phyloP scores from a whole-genome alignment of 2,888 invertebrate genomes.

The Lysandra coridon region DNA sequence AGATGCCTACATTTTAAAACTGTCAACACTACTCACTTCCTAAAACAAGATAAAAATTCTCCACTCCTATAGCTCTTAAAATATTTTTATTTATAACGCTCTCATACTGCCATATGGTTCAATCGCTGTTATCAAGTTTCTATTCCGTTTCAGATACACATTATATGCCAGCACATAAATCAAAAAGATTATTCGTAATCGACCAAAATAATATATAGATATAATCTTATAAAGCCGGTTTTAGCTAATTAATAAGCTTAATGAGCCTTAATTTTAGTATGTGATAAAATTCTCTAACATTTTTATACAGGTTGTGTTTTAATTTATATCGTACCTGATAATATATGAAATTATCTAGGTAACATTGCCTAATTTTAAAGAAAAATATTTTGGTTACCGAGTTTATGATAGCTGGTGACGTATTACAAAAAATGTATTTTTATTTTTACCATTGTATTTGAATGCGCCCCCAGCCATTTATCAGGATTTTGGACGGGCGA shows the following conservation, averaged over 20 bases:
- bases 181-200: background rate
- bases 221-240: background rate
- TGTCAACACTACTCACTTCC: background rate
- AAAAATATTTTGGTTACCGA: background rate
- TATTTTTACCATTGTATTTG: conserved; percentile 55
- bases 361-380: background rate
- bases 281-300: background rate
- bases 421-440: conserved; percentile 22
- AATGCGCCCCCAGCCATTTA: conserved; percentile 76
- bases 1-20: background rate
- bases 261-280: background rate
- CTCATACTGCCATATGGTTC: conserved; percentile 6
- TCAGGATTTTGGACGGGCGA: conserved; percentile 85
- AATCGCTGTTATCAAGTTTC: conserved; percentile 4
- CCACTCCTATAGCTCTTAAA: conserved; percentile 1
- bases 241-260: background rate
- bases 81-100: conserved; percentile 16
- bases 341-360: background rate
- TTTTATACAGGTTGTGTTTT: background rate
- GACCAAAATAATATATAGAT: background rate
- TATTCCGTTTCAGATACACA: conserved; percentile 10
- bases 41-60: background rate
- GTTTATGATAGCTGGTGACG: conserved; percentile 15
- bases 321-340: background rate
- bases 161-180: background rate